Conservation (phyloP, 2,888 invertebrate species). For the Trachelus tabidus region DNA sequence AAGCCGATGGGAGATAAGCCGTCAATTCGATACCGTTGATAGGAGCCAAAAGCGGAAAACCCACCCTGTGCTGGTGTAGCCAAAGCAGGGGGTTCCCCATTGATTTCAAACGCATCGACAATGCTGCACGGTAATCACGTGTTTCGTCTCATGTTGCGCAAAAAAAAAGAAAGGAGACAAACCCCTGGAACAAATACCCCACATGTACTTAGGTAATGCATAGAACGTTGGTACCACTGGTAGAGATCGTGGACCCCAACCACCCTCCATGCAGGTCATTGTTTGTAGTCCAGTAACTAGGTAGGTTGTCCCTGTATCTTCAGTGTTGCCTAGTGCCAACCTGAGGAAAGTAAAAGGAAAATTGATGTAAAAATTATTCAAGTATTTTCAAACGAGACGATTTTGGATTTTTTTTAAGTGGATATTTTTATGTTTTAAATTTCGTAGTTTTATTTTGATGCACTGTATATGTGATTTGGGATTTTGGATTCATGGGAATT, state of each 20-base stretch:
- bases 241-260: not conserved
- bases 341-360: not conserved
- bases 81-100: constrained; percentile 11
- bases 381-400: not conserved
- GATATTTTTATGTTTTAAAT: not conserved
- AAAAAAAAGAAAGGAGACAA: constrained; percentile 6
- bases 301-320: not conserved
- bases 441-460: not conserved
- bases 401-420: not conserved
- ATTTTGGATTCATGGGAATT: not conserved
- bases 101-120: not conserved
- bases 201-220: constrained; percentile 4
- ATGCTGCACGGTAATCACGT: constrained; percentile 19
- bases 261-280: not conserved
- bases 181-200: constrained; percentile 19
- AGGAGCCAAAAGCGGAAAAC: constrained; percentile 18
- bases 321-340: constrained; percentile 12
- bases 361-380: not conserved
- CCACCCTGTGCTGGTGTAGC: constrained; percentile 8
- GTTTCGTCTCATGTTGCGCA: constrained; percentile 25
- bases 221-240: not conserved
- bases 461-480: not conserved
- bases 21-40: constrained; percentile 42
- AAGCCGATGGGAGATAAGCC: constrained; percentile 39
- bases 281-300: not conserved